Evolutionary conservation across 37 sponge, comb jelly and placozoan species (phyloP), one percentile per base, ranked within the genome.

Genomic region (Axinella damicornis): DNA sequence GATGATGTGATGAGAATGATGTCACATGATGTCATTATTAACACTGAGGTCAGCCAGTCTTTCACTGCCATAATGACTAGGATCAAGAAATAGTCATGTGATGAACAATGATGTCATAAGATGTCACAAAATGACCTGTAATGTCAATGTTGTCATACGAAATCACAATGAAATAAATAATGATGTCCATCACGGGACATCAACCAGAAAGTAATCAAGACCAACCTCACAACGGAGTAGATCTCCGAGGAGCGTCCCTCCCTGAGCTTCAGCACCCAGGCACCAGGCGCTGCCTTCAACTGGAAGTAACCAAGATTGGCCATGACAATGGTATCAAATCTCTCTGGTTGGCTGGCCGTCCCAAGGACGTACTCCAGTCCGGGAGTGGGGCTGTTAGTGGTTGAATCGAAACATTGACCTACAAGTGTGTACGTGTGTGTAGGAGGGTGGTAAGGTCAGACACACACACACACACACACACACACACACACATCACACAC

Each of bases 271-370:
- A 98, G 70, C 57, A 52, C 28, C 98, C 98, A 98, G 46, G 85
- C 84, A 0, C 98, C 98, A 30, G 98, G 96, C 0, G 69, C 79
- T 0, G 94, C 94, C 73, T 98, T 98, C 65, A 98, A 76, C 74
- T 98, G 98, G 81, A 92, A 98, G 86, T 98, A 98, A 13, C 98
- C 98, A 64, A 98, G 82, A 73, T 98, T 98, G 0, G 95, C 98
- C 98, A 98, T 98, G 40, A 98, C 98, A 36, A 98, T 88, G 53
- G 96, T 98, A 75, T 98, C 98, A 85, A 87, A 90, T 1, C 66
- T 32, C 18, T 90, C 83, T 6, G 94, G 92, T 0, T 79, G 53
- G 2, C 73, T 58, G 18, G 57, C 59, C n/a, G 96, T 93, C 34
- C 93, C 94, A 53, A 98, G 71, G 40, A 91, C 89, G 65, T 87